Conservation (phyloP, 2,113 vertebrate species). For the Thomomys bottae region DNA sequence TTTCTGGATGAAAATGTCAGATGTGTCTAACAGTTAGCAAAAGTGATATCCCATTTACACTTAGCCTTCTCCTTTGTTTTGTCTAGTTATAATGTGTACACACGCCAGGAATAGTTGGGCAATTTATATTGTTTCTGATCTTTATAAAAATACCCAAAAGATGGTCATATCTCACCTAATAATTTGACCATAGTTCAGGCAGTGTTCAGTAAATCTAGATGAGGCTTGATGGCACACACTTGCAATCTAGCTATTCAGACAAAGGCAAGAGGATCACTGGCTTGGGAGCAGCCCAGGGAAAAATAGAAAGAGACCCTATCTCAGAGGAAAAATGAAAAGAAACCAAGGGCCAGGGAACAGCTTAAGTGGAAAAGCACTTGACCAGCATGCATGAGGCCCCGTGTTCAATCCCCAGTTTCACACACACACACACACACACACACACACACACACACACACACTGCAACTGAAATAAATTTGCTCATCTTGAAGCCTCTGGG, state of each 20-base stretch:
- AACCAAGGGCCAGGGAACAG: no score
- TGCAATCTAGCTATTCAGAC: no score
- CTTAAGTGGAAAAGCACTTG: no score
- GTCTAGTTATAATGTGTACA: not conserved
- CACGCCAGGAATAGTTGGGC: not conserved
- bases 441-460: no score
- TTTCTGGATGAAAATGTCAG: not conserved
- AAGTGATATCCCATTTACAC: not conserved
- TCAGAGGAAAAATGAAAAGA: no score
- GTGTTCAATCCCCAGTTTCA: no score
- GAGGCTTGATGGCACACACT: no score
- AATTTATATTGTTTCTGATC: not conserved
- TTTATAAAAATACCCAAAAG: slow-evolving; percentile 10
- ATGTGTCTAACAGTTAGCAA: not conserved
- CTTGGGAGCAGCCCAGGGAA: no score
- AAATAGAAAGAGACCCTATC: no score
- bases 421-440: no score
- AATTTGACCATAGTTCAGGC: not conserved
- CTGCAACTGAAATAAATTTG: not conserved
- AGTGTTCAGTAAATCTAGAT: not conserved
- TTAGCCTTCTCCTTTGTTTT: slow-evolving; percentile 15
- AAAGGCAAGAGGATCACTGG: no score
- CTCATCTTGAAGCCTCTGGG: not conserved
- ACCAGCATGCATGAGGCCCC: no score
- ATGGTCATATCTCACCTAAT: not conserved